phyloP scores from a whole-genome alignment of 2,113 vertebrate species.

The Isichthys henryi region DNA sequence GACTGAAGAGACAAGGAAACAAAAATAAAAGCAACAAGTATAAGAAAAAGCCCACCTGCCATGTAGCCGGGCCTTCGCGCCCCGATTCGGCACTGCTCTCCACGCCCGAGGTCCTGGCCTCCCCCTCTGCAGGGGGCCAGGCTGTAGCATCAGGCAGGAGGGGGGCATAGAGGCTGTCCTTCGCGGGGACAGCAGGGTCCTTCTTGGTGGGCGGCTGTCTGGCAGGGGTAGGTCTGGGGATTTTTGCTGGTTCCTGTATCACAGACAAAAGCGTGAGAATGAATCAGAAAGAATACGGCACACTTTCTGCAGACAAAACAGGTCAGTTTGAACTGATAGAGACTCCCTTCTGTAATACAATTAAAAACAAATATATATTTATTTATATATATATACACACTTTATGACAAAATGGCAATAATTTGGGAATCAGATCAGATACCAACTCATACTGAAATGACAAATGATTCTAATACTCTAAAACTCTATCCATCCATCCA shows the following conservation, averaged over 20 bases:
- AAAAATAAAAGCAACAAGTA: background rate
- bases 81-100: background rate
- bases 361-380: background rate
- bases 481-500: background rate
- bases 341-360: background rate
- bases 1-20: background rate
- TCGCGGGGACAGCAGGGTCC: background rate
- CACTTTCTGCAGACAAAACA: background rate
- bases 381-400: background rate
- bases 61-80: background rate
- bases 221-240: background rate
- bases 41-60: background rate
- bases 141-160: background rate
- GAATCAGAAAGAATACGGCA: background rate
- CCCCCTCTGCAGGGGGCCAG: background rate
- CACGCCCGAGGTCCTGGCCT: background rate
- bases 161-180: background rate
- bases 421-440: background rate
- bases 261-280: background rate
- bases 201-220: background rate
- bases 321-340: background rate
- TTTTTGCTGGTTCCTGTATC: background rate
- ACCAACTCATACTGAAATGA: background rate
- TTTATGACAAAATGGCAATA: background rate
- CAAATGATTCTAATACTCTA: background rate